Evolutionary conservation across 2,113 vertebrate genomes (phyloP).

Genomic region (Amazona vittata): DNA sequence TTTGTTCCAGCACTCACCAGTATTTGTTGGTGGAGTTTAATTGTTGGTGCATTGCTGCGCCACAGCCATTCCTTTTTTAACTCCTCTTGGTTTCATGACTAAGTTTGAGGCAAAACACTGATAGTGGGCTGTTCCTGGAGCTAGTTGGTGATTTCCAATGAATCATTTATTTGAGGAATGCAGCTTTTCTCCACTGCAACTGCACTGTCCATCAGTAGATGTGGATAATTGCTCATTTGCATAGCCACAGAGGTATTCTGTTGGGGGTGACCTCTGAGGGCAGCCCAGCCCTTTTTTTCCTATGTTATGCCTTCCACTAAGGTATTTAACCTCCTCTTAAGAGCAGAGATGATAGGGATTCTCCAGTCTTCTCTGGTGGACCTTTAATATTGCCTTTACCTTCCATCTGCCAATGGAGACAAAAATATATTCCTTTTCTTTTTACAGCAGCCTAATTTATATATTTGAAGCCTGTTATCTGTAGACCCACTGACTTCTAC

Average conservation of each 20-base stretch:
- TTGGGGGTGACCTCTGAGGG: neutral
- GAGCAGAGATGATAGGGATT: neutral
- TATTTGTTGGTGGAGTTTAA: neutral
- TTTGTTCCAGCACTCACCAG: fast-evolving
- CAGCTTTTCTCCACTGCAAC: neutral
- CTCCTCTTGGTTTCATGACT: neutral
- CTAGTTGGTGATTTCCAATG: neutral
- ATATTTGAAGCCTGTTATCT: neutral
- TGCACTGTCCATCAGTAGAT: neutral
- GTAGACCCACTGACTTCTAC: neutral
- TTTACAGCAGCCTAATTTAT: neutral
- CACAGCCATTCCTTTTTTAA: neutral
- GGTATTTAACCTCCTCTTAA: neutral
- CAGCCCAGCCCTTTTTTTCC: neutral
- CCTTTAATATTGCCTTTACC: neutral
- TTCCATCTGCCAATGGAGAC: neutral
- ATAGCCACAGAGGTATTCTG: neutral
- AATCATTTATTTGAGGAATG: neutral
- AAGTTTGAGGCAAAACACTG: neutral
- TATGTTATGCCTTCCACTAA: neutral
- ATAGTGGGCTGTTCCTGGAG: neutral
- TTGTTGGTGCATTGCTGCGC: neutral
- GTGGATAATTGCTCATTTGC: neutral
- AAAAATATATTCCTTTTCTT: neutral
- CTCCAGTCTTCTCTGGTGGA: neutral